Percentiles rank a stretch among this genome's conserved stretches.
These are phyloP conservation scores for Agrotis puta DNA, from an alignment of 2,888 invertebrate genomes.

Conservation along the genomic window DNA sequence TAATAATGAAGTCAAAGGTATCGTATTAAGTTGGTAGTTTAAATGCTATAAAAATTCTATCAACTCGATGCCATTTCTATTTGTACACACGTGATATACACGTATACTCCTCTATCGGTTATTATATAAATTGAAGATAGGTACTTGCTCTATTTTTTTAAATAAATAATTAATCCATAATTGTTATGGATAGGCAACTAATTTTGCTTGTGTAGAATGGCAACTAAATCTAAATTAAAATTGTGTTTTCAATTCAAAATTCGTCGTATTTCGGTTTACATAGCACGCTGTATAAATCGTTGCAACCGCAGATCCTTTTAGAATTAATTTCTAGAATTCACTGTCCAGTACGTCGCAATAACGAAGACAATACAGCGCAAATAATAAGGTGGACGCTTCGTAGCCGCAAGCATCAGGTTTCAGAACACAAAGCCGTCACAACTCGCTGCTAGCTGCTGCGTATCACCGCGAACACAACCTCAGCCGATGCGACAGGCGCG, in stretches of 20 bases:
- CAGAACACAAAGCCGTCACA: slow-evolving; percentile 50
- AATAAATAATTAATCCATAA: too few relatives aligned
- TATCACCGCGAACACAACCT: not conserved
- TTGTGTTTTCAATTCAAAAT: too few relatives aligned
- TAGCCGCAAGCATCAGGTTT: slow-evolving; percentile 39
- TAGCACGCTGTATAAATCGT: too few relatives aligned
- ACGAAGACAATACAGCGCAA: slow-evolving; percentile 14
- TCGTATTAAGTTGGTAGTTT: too few relatives aligned
- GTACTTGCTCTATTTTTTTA: too few relatives aligned
- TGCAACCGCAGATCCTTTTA: not conserved
- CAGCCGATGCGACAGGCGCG: not conserved
- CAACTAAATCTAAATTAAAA: too few relatives aligned
- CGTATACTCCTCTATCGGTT: too few relatives aligned
- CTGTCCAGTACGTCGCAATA: not conserved
- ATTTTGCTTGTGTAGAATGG: too few relatives aligned
- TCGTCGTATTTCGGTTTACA: too few relatives aligned
- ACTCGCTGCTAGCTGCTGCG: slow-evolving; percentile 25
- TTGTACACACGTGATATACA: not conserved
- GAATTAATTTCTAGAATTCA: not conserved
- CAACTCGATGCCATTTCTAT: not conserved
- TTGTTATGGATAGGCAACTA: too few relatives aligned
- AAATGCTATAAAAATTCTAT: not conserved
- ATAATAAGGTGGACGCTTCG: not conserved
- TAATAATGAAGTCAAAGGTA: too few relatives aligned
- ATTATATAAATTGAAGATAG: too few relatives aligned